Conservation (phyloP, 1,140 invertebrate genomes). For the Philopotamus ludificatus region DNA sequence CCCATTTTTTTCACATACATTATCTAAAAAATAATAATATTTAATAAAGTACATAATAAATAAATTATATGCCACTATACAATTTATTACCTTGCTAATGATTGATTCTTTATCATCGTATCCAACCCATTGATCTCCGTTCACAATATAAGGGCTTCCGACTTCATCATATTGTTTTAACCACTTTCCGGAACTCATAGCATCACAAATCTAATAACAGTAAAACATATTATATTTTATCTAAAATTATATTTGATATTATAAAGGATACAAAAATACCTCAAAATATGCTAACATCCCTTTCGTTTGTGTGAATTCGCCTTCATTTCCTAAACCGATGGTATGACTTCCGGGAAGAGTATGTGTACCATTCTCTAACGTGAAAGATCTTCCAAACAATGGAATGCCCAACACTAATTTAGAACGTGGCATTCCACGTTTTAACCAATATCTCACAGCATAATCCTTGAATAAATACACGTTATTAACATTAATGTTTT, state of each 20-base stretch:
- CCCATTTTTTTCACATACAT: constrained; percentile 62
- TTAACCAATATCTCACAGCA: constrained; percentile 51
- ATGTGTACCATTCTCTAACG: constrained; percentile 51
- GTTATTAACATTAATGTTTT: background rate
- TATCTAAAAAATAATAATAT: constrained; percentile 50
- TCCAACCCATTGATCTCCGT: constrained; percentile 80
- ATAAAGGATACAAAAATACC: constrained; percentile 45
- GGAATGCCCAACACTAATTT: constrained; percentile 69
- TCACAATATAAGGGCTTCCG: constrained; percentile 70
- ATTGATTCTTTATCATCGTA: constrained; percentile 73
- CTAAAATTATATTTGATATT: background rate
- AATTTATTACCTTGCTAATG: constrained; percentile 61
- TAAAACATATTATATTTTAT: no score
- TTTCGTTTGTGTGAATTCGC: constrained; percentile 64
- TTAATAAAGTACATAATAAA: constrained; percentile 46
- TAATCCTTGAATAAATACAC: constrained; percentile 48
- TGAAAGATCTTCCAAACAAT: constrained; percentile 66
- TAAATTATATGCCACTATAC: background rate
- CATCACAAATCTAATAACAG: constrained; percentile 65
- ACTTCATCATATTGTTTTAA: constrained; percentile 60
- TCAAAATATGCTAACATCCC: constrained; percentile 68
- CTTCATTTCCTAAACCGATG: constrained; percentile 57
- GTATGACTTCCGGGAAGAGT: constrained; percentile 56
- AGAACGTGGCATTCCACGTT: constrained; percentile 52
- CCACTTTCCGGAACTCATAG: constrained; percentile 64